Base-by-base conservation (phyloP, 2,113 vertebrate genomes). In the Choloepus hoffmanni region DNA sequence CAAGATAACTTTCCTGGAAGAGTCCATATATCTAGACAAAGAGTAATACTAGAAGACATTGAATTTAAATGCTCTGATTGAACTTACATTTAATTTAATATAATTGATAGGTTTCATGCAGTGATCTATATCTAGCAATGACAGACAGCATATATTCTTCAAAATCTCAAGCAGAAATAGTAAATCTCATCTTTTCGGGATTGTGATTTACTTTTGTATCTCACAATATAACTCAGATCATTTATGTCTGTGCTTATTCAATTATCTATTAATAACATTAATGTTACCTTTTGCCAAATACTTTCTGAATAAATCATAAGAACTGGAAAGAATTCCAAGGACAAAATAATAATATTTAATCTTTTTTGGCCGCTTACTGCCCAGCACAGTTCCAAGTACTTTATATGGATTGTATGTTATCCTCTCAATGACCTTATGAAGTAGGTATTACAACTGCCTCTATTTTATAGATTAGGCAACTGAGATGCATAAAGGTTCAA, bases 11-110 rank as follows among this genome's bases (percentile, higher is more conserved):
- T 91, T 55, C 7, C 24, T 28, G 26, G 45, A 95, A 43, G 48
- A 76, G 21, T 55, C 36, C n/a, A 72, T 28, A 79, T 76, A 23
- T 58, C 14, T 72, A 92, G 4, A 28, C 23, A 96, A 33, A 30
- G 50, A 68, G 21, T 94, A 79, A 90, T 63, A 90, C 10, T 84
- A 13, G 21, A 88, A 94, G 68, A 76, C n/a, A 89, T 33, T 85
- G 28, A 92, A 67, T 90, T 84, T 87, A 89, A 87, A 33, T 67
- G 73, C 48, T 91, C 26, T 55, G 33, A 63, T 82, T 82, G n/a
- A 93, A 73, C 18, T 62, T 83, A 76, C 9, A 74, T 70, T 97
- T 77, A 86, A 83, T 28, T 91, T 92, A 83, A 74, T 93, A 67
- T 53, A 1, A 48, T 50, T 74, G 89, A n/a, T 93, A 45, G 24